Percentiles rank a stretch among this genome's conserved stretches.
Evolutionary conservation across 2,113 vertebrate genomes (phyloP).

Genomic region (Brachyhypopomus occidentalis): DNA sequence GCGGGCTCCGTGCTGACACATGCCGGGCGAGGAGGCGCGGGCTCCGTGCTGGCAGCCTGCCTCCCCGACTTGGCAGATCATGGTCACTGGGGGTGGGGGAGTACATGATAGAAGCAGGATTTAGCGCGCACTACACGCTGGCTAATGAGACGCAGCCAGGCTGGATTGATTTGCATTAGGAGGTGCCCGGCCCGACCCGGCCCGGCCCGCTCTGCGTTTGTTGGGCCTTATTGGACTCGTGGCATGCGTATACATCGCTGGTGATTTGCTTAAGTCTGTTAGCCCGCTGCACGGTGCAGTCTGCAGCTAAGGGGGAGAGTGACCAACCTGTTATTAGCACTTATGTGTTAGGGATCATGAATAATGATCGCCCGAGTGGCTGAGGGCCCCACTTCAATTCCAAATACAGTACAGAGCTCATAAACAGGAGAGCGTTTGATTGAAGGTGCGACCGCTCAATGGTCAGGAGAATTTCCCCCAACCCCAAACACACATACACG

Average conservation of each 20-base stretch:
- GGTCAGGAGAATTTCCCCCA: constrained; percentile 25
- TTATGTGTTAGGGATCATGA: constrained; percentile 54
- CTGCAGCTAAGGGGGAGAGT: constrained; percentile 69
- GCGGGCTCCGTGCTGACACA: constrained; percentile 68
- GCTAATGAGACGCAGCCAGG: constrained; percentile 55
- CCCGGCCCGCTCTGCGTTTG: constrained; percentile 68
- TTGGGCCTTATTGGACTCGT: constrained; percentile 74
- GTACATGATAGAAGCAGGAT: constrained; percentile 59
- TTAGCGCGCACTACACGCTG: constrained; percentile 50
- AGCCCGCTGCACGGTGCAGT: constrained; percentile 77
- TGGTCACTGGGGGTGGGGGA: constrained; percentile 58
- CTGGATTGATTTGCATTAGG: constrained; percentile 57
- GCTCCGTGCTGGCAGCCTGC: constrained; percentile 77
- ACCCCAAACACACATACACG: constrained; percentile 25
- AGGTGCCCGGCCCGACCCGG: constrained; percentile 39
- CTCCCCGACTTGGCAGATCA: constrained; percentile 75
- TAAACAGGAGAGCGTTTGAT: constrained; percentile 47
- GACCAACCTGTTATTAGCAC: constrained; percentile 62
- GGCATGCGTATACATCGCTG: constrained; percentile 72
- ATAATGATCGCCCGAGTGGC: constrained; percentile 49
- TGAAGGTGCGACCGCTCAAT: constrained; percentile 34
- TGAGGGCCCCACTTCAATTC: constrained; percentile 51
- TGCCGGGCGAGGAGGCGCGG: constrained; percentile 73
- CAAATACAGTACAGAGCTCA: constrained; percentile 45
- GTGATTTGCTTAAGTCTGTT: constrained; percentile 77